Evolutionary conservation across 2,113 vertebrate species (phyloP), one percentile per base, ranked within the genome.

Genomic region (Pardalotus punctatus): DNA sequence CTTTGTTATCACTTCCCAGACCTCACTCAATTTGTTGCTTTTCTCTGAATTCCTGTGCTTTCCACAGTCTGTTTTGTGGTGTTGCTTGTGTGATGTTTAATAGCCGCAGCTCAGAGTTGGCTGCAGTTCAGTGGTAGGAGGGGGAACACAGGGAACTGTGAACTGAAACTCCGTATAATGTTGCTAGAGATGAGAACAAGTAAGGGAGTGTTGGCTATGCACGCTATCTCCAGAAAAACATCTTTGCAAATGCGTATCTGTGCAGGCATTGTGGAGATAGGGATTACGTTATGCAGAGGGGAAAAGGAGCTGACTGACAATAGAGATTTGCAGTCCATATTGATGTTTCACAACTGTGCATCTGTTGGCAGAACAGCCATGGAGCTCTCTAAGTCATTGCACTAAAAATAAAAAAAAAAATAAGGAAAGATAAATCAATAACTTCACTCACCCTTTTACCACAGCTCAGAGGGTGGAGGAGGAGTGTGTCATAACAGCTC

Each of bases 281-380:
- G 40, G 72, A 90, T 94, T 96, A 91, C 9, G 6, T 93, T 96
- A 92, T 93, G 82, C 92, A 88, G 80, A 71, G 33, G 40, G 69
- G n/a, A 93, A 96, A 61, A 90, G 21, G 27, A 95, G 88, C 82
- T 95, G 61, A 96, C 82, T 96, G 90, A 93, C 94, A 96, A 94
- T 42, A 90, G 61, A 96, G 80, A 94, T 95, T 94, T 96, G 90
- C 88, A 93, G 83, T 88, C 88, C 88, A 95, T 93, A 95, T 57
- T 96, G 93, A 93, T 94, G 57, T 78, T 88, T 93, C 92, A 86
- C 93, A 86, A 92, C 79, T 64, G 86, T 92, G 92, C 86, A 94
- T 90, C 90, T 93, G 76, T 90, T 92, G 94, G 93, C 92, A 96
- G 79, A 96, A 86, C 76, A 86, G 85, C 79, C 73, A 81, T 40